A percentile compares a stretch with the other conserved stretches of the same genome.
Evolutionary conservation across 2,113 vertebrate genomes (phyloP).

Genomic region (Eurystomus gularis): DNA sequence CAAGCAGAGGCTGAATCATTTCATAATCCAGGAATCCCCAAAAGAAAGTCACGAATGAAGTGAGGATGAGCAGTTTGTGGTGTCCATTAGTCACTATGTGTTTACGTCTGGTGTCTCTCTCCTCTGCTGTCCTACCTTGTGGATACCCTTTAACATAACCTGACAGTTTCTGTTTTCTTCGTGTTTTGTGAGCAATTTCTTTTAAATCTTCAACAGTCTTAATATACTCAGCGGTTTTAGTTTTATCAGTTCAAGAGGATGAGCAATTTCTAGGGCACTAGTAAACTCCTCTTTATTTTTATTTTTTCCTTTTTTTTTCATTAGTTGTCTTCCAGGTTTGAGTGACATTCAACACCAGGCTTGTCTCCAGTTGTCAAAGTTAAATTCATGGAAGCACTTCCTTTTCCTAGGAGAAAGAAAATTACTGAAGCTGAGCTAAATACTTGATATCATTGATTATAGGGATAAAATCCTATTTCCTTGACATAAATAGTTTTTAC

Average conservation of each 20-base stretch:
- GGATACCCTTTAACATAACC: neutral
- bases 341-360: neutral
- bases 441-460: neutral
- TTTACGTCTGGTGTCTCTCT: neutral
- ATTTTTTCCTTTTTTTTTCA: neutral
- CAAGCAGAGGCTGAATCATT: neutral
- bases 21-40: neutral
- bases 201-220: neutral
- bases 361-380: neutral
- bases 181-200: neutral
- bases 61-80: neutral
- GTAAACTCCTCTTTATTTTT: neutral
- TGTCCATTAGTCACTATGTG: neutral
- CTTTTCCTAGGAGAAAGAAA: conserved; percentile 11
- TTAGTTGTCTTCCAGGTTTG: conserved; percentile 1
- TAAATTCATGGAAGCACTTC: conserved; percentile 8
- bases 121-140: neutral
- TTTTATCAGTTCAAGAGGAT: conserved; percentile 34
- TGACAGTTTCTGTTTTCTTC: neutral
- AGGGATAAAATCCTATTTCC: neutral
- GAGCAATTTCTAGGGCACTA: conserved; percentile 34
- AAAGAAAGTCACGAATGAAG: neutral
- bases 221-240: neutral
- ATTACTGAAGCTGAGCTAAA: neutral
- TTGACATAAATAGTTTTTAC: neutral